Conservation (phyloP, 2,888 invertebrate species). For the Calameuta idolon region DNA sequence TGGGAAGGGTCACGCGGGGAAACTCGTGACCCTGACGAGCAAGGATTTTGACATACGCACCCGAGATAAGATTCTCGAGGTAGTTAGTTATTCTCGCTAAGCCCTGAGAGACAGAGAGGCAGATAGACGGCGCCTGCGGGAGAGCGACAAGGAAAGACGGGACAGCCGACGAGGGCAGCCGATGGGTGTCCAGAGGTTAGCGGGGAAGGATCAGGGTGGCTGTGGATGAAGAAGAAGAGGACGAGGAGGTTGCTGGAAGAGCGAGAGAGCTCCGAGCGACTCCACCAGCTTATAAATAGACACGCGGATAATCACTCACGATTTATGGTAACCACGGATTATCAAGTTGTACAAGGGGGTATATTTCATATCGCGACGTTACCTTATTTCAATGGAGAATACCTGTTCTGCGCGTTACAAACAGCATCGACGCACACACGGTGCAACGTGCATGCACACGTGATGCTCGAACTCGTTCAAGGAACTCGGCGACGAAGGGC, state of each 20-base stretch:
- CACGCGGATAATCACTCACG: constrained; percentile 66
- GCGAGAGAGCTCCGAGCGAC: constrained; percentile 6
- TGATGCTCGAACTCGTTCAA: constrained; percentile 23
- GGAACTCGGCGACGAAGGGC: constrained; percentile 14
- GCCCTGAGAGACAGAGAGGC: constrained; percentile 22
- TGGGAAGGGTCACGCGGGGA: constrained; percentile 22
- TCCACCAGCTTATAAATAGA: constrained; percentile 64
- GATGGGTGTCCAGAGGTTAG: constrained; percentile 17
- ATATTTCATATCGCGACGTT: constrained; percentile 66
- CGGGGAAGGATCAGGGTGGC: background rate
- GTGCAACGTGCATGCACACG: constrained; percentile 27
- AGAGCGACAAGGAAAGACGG: constrained; percentile 26
- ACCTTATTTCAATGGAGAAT: constrained; percentile 63
- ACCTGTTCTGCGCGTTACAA: constrained; percentile 58
- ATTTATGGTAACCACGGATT: constrained; percentile 68
- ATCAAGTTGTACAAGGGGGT: constrained; percentile 67
- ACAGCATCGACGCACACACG: constrained; percentile 47
- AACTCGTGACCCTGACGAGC: background rate
- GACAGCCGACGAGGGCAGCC: constrained; percentile 30
- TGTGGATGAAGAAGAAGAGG: background rate
- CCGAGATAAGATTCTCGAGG: background rate
- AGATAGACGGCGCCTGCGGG: background rate
- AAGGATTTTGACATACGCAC: background rate
- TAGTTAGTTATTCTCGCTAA: background rate
- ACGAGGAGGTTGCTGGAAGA: constrained; percentile 5